These are phyloP conservation scores for Orientallactaga bullata DNA, from an alignment of 2,113 vertebrate species.

Conservation along the genomic window DNA sequence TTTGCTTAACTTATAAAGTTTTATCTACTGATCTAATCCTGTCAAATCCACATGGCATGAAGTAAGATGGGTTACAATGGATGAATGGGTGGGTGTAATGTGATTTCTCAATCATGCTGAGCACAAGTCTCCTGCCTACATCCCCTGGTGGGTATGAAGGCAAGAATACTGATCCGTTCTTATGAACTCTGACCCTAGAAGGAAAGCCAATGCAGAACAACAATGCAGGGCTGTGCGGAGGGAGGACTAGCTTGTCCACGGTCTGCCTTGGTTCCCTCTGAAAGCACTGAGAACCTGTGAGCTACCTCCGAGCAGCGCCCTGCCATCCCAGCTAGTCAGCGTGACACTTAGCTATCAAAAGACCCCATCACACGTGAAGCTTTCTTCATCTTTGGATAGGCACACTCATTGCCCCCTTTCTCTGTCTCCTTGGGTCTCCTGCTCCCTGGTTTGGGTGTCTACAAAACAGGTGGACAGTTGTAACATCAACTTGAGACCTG, in stretches of 20 bases:
- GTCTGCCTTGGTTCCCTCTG: background rate
- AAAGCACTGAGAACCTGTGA: background rate
- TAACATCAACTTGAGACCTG: background rate
- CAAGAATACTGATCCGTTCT: slow-evolving; percentile 69
- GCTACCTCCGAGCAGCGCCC: background rate
- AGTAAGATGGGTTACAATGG: slow-evolving; percentile 70
- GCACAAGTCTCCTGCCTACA: slow-evolving; percentile 70
- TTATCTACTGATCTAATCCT: slow-evolving; percentile 64
- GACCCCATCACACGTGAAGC: background rate
- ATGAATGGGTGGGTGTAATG: slow-evolving; percentile 53
- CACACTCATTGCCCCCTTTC: background rate
- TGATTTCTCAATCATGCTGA: slow-evolving; percentile 28
- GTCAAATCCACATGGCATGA: slow-evolving; percentile 63
- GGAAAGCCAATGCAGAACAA: slow-evolving; percentile 6
- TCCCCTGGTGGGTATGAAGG: slow-evolving; percentile 58
- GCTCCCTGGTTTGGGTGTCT: background rate
- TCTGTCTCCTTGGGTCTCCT: background rate
- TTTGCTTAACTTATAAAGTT: slow-evolving; percentile 60
- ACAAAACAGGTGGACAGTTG: background rate
- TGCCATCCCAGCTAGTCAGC: accelerated
- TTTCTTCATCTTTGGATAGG: background rate
- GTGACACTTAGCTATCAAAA: background rate
- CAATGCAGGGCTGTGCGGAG: background rate
- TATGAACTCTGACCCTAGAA: background rate
- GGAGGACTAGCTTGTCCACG: accelerated